Evolutionary conservation across 2,888 invertebrate species (phyloP).

Genomic region (Antheraea yamamai): DNA sequence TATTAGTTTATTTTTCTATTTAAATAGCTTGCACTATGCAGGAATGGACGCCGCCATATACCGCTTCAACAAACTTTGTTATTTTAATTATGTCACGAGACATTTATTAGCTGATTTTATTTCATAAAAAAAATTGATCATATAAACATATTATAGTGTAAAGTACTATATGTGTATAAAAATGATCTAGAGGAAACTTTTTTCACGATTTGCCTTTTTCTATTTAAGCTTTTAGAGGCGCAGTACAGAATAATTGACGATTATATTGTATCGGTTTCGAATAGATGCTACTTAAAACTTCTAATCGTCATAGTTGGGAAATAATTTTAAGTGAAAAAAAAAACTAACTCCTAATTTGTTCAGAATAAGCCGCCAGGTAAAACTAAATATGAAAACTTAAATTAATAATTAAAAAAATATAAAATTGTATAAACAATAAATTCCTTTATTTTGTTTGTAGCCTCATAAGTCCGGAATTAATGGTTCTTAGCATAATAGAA

Average conservation of each 20-base stretch:
- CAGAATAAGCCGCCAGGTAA: background rate
- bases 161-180: too few relatives aligned
- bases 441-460: constrained; percentile 73
- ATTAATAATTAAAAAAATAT: background rate
- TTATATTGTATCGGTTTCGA: too few relatives aligned
- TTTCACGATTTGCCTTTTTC: too few relatives aligned
- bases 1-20: background rate
- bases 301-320: background rate
- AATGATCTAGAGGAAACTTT: too few relatives aligned
- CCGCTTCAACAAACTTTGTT: background rate
- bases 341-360: background rate
- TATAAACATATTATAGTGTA: too few relatives aligned
- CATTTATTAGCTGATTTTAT: too few relatives aligned
- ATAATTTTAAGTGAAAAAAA: background rate
- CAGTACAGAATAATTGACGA: too few relatives aligned
- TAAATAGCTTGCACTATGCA: background rate
- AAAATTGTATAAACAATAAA: constrained; percentile 44
- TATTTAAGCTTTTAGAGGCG: too few relatives aligned
- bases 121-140: too few relatives aligned
- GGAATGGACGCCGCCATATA: background rate
- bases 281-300: too few relatives aligned
- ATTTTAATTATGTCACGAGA: background rate
- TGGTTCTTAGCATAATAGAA: constrained; percentile 82
- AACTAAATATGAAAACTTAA: background rate
- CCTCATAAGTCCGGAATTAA: constrained; percentile 80